A percentile compares a stretch with the other conserved stretches of the same genome.
Conservation (phyloP, 2,888 invertebrate genomes). For the Pycnomerus fuliginosus region DNA sequence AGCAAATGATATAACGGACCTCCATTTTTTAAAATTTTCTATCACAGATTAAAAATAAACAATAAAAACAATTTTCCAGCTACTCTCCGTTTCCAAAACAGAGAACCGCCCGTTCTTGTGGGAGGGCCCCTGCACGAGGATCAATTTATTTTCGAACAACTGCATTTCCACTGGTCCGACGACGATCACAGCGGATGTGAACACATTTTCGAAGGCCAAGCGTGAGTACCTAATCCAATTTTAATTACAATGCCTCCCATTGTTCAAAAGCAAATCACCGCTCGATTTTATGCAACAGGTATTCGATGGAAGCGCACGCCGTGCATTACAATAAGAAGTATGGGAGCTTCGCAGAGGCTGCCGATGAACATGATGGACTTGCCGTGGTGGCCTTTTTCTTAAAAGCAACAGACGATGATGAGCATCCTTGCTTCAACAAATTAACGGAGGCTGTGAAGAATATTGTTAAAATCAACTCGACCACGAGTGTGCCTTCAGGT, state of each 20-base stretch:
- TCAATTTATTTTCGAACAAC: conserved; percentile 71
- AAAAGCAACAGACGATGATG: conserved; percentile 49
- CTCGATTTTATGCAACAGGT: conserved; percentile 54
- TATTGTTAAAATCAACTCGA: conserved; percentile 47
- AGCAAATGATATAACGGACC: too few relatives aligned
- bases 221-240: conserved; percentile 51
- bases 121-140: conserved; percentile 66
- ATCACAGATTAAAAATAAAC: too few relatives aligned
- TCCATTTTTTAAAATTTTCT: too few relatives aligned
- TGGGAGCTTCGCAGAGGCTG: conserved; percentile 62
- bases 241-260: not conserved
- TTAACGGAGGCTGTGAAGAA: conserved; percentile 47
- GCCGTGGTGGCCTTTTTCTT: conserved; percentile 71
- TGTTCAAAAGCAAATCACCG: not conserved
- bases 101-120: conserved; percentile 59
- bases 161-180: conserved; percentile 82
- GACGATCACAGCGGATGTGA: conserved; percentile 76
- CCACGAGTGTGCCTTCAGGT: conserved; percentile 45
- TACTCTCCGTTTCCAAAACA: conserved; percentile 62
- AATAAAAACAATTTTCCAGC: too few relatives aligned
- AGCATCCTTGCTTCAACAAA: conserved; percentile 49
- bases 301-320: conserved; percentile 76
- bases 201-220: conserved; percentile 72
- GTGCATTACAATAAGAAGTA: conserved; percentile 77
- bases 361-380: conserved; percentile 67